Percentiles rank a stretch among this genome's conserved stretches.
Evolutionary conservation across 2,113 vertebrate genomes (phyloP).

Genomic region (Laticauda colubrina): DNA sequence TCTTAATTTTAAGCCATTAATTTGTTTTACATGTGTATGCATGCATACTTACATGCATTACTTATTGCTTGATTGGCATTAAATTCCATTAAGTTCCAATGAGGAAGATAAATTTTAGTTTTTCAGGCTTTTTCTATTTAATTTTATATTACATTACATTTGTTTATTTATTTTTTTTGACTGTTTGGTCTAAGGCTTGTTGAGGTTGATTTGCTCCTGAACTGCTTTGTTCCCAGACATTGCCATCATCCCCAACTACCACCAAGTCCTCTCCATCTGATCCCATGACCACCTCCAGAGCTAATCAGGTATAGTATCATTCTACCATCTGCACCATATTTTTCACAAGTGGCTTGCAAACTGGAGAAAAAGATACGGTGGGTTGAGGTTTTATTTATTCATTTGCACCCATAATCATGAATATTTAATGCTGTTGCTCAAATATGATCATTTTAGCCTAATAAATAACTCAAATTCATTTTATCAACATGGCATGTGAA

Average conservation of each 20-base stretch:
- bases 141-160: conserved; percentile 78
- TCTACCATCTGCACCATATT: conserved; percentile 84
- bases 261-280: conserved; percentile 91
- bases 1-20: conserved; percentile 78
- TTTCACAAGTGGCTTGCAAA: conserved; percentile 77
- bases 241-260: conserved; percentile 91
- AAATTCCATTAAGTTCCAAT: conserved; percentile 81
- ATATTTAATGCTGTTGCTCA: conserved; percentile 49
- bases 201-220: conserved; percentile 89
- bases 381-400: conserved; percentile 80
- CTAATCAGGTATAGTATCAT: conserved; percentile 90
- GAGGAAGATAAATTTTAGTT: conserved; percentile 68
- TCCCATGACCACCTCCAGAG: conserved; percentile 91
- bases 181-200: conserved; percentile 80
- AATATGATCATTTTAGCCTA: conserved; percentile 50
- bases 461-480: conserved; percentile 47
- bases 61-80: conserved; percentile 69
- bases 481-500: conserved; percentile 33
- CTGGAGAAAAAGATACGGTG: conserved; percentile 79
- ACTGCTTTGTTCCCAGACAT: conserved; percentile 92
- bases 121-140: conserved; percentile 71
- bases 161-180: conserved; percentile 72
- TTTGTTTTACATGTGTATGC: conserved; percentile 82
- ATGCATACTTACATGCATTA: conserved; percentile 78
- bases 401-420: conserved; percentile 75